Base-by-base conservation (phyloP, 2,113 vertebrate genomes). In the Serilophus lunatus region DNA sequence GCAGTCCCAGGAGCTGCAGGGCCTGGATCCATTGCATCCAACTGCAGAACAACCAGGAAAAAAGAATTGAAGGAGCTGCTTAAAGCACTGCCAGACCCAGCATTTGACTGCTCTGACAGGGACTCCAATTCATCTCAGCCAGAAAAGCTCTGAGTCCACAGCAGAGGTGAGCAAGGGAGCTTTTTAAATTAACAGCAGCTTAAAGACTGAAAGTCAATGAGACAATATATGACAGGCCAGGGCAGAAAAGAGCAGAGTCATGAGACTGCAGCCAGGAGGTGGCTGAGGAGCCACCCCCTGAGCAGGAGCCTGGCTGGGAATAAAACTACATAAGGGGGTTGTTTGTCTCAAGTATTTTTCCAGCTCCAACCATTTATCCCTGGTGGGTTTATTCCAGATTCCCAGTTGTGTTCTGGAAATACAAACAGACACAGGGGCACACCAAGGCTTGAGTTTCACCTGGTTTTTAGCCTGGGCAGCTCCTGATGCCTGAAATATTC, bases 151-250 rank as follows among this genome's bases (percentile, higher is more conserved):
- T 35, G 33, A 71, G 64, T 63, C 59, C 66, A 0, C 78, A 86
- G 26, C 77, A 88, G 82, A 86, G 76, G 68, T 51, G 94, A 78
- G 56, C 33, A 69, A 65, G 60, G 64, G 47, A 93, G 80, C 33
- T 66, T 78, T 87, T 92, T 51, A 78, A 88, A 91, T 92, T 75
- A 93, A 88, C 72, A 92, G 61, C 60, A 70, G 69, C 77, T 86
- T 66, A 60, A 79, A 78, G 88, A 71, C 33, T 75, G 65, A 5
- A 92, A 93, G 76, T 75, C 80, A 71, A 25, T 51, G 59, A 40
- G 18, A 36, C 18, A 51, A 71, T 42, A 59, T 63, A 57, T 18
- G 72, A 56, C n/a, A n/a, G 3, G 15, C 57, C 49, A 36, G 57
- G 54, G 50, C 45, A 54, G 64, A 61, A 40, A 50, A 26, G 20